Conservation (phyloP, 2,113 vertebrate genomes). For the Eleginops maclovinus region DNA sequence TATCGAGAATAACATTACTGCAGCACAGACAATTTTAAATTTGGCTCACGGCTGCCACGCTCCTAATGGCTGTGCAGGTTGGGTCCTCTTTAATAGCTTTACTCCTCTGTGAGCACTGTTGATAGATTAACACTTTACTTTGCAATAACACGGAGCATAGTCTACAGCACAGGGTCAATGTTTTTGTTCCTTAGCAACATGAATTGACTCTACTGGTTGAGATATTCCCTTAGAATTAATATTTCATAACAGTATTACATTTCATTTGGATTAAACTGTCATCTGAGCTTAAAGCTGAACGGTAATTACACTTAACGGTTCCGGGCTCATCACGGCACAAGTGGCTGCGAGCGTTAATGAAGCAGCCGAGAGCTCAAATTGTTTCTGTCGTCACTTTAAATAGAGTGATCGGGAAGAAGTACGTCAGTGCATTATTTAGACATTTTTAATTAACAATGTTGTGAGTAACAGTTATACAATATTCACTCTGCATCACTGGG, state of each 20-base stretch:
- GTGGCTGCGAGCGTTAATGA: conserved; percentile 43
- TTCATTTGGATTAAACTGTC: conserved; percentile 49
- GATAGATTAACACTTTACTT: neutral
- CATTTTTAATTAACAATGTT: conserved; percentile 37
- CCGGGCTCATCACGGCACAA: conserved; percentile 19
- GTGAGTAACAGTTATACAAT: conserved; percentile 14
- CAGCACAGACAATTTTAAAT: neutral
- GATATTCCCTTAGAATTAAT: neutral
- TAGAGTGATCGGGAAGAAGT: conserved; percentile 28
- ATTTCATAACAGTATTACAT: conserved; percentile 21
- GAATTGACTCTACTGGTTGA: neutral
- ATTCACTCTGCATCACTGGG: conserved; percentile 5
- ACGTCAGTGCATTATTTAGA: conserved; percentile 37
- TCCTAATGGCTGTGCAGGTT: neutral
- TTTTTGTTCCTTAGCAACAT: conserved; percentile 1
- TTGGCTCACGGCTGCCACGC: neutral
- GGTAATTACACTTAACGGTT: conserved; percentile 10
- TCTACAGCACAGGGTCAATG: neutral
- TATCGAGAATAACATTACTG: neutral
- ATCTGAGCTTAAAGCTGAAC: conserved; percentile 14
- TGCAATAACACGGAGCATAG: neutral
- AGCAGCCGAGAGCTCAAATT: conserved; percentile 29
- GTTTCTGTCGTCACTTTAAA: conserved; percentile 48
- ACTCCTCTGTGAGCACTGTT: neutral
- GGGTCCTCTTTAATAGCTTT: neutral